These are phyloP conservation scores for Hippocampus barbouri DNA, from an alignment of 2,113 vertebrate genomes.

Conservation along the genomic window DNA sequence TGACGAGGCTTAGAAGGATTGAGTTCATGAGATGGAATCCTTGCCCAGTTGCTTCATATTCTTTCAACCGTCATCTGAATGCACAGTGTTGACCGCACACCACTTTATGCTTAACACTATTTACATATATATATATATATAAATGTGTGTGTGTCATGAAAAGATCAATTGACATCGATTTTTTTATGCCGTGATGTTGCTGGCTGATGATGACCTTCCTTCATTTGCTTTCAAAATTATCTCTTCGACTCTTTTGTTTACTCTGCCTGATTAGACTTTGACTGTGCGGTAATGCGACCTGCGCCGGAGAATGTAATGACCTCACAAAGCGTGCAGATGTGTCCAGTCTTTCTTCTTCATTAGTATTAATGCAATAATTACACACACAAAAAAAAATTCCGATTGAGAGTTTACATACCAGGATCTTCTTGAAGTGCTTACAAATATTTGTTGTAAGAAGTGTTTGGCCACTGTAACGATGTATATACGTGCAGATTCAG, in stretches of 20 bases:
- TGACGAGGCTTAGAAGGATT: conserved; percentile 67
- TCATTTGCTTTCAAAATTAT: conserved; percentile 40
- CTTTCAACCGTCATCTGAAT: conserved; percentile 40
- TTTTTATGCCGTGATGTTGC: conserved; percentile 15
- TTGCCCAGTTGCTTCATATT: conserved; percentile 41
- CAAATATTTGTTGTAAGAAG: conserved; percentile 50
- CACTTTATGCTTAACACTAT: no score
- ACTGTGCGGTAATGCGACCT: conserved; percentile 47
- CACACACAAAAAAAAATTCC: conserved; percentile 58
- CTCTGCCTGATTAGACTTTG: conserved; percentile 40
- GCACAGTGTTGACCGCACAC: conserved; percentile 10
- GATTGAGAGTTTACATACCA: conserved; percentile 62
- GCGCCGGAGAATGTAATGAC: conserved; percentile 53
- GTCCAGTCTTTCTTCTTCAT: conserved; percentile 62
- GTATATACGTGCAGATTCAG: conserved; percentile 22
- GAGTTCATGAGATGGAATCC: conserved; percentile 62
- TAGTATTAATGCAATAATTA: conserved; percentile 63
- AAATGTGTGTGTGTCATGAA: no score
- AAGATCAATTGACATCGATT: no score
- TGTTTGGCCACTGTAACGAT: conserved; percentile 34
- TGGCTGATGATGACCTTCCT: conserved; percentile 26
- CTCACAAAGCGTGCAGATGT: conserved; percentile 67
- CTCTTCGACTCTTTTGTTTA: conserved; percentile 7
- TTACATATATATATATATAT: no score
- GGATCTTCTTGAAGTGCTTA: conserved; percentile 47